Evolutionary conservation across 2,113 vertebrate genomes (phyloP).

Genomic region (Upupa epops): DNA sequence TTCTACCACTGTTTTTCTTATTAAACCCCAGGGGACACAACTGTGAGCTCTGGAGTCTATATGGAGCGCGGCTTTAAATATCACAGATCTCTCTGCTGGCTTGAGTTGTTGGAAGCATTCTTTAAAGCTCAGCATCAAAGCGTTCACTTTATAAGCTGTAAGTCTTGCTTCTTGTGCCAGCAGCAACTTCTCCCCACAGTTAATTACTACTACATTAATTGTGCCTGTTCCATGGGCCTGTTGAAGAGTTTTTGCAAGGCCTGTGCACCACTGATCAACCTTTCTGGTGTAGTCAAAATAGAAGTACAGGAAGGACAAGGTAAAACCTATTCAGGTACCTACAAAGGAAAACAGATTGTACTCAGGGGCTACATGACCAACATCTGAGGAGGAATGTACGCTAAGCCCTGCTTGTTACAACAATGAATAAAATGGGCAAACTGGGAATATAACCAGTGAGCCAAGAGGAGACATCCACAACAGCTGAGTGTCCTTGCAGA

Average conservation of each 20-base stretch:
- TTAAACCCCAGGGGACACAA: not conserved
- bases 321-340: not conserved
- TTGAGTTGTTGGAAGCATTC: slow-evolving; percentile 55
- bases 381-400: not conserved
- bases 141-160: slow-evolving; percentile 68
- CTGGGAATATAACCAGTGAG: not conserved
- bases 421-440: not conserved
- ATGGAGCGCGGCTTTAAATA: not conserved
- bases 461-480: not conserved
- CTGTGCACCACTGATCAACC: not conserved
- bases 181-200: slow-evolving; percentile 36
- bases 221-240: slow-evolving; percentile 45
- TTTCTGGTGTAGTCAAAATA: not conserved
- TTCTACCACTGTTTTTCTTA: not conserved
- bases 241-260: not conserved
- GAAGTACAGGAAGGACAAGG: not conserved
- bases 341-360: not conserved
- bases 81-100: slow-evolving; percentile 58
- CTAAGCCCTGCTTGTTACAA: not conserved
- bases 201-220: slow-evolving; percentile 74
- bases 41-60: not conserved
- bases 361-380: not conserved
- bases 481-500: not conserved
- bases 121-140: slow-evolving; percentile 73
- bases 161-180: slow-evolving; percentile 69